These are phyloP conservation scores for Drosophila nigrodunni DNA, from an alignment of 1,140 invertebrate genomes.

Conservation along the genomic window DNA sequence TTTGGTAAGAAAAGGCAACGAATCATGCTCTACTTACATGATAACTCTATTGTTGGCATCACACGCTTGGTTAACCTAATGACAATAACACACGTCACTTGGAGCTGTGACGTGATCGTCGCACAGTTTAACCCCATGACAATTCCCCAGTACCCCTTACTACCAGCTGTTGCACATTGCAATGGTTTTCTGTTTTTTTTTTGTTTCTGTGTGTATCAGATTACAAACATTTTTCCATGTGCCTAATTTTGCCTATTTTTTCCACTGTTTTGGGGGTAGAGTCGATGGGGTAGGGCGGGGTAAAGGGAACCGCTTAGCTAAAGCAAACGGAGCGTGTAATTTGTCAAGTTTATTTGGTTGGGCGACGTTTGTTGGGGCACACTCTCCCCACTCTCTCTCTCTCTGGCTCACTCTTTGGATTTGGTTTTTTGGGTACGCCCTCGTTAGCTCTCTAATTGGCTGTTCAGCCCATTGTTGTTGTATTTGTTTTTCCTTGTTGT, in stretches of 20 bases:
- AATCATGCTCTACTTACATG: slow-evolving; percentile 34
- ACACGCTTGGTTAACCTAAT: slow-evolving; percentile 58
- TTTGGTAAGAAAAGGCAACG: slow-evolving; percentile 23
- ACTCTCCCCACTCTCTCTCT: slow-evolving; percentile 4
- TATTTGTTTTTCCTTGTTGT: slow-evolving; percentile 41
- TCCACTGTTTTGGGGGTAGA: slow-evolving; percentile 4
- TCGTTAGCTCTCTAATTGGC: slow-evolving; percentile 62
- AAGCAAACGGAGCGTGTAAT: slow-evolving; percentile 70
- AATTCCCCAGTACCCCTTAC: slow-evolving; percentile 10
- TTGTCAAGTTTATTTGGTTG: slow-evolving; percentile 81
- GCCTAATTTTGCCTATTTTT: slow-evolving; percentile 41
- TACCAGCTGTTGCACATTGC: slow-evolving; percentile 35
- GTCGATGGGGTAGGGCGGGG: background rate
- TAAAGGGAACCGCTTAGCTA: slow-evolving; percentile 7
- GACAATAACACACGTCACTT: slow-evolving; percentile 29
- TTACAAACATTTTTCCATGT: slow-evolving; percentile 49
- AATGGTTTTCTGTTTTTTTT: slow-evolving; percentile 25
- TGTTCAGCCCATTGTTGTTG: slow-evolving; percentile 43
- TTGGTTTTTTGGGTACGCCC: slow-evolving; percentile 24
- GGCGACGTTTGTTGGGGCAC: slow-evolving; percentile 55
- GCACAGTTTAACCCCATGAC: slow-evolving; percentile 5
- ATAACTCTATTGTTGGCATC: slow-evolving; percentile 25
- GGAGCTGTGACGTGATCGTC: slow-evolving; percentile 26
- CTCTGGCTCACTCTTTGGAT: background rate
- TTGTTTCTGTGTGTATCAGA: slow-evolving; percentile 30